A percentile compares a stretch with the other conserved stretches of the same genome.
phyloP scores from a whole-genome alignment of 2,113 vertebrate species.

The Redunca redunca region DNA sequence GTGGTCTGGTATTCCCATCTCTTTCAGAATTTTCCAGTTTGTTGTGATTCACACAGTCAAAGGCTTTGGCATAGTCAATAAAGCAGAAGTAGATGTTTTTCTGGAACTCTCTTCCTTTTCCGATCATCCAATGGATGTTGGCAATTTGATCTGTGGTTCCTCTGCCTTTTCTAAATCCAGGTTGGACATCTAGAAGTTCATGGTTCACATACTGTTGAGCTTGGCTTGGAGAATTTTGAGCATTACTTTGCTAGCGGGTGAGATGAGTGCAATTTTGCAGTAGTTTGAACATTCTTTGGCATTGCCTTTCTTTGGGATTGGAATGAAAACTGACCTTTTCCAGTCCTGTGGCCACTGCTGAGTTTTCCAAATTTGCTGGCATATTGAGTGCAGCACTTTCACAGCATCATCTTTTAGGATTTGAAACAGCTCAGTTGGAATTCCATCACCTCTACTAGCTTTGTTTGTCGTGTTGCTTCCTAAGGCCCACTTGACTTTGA shows the following conservation, averaged over 20 bases:
- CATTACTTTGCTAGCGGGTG: not conserved
- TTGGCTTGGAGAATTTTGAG: not conserved
- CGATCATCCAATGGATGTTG: not conserved
- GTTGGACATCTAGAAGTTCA: not conserved
- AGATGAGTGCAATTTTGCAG: not conserved
- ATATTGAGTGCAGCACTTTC: not conserved
- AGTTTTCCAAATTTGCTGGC: not conserved
- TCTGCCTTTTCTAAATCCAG: not conserved
- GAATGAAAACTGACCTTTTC: not conserved
- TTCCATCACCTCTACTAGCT: not conserved
- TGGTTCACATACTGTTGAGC: not conserved
- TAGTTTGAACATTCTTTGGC: not conserved
- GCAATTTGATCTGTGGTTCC: not conserved
- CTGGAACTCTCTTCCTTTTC: not conserved
- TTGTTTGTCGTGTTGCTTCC: not conserved
- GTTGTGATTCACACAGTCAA: not conserved
- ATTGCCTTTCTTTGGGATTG: not conserved
- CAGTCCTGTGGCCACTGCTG: not conserved
- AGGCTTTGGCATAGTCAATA: not conserved
- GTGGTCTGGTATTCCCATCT: not conserved
- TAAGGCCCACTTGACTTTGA: not conserved
- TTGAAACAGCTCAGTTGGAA: not conserved
- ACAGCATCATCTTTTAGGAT: not conserved
- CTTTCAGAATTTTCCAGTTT: not conserved
- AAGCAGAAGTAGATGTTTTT: not conserved